Evolutionary conservation across 2,797 vertebrate genomes (phyloP).

Genomic region (Rhynchonycteris naso): DNA sequence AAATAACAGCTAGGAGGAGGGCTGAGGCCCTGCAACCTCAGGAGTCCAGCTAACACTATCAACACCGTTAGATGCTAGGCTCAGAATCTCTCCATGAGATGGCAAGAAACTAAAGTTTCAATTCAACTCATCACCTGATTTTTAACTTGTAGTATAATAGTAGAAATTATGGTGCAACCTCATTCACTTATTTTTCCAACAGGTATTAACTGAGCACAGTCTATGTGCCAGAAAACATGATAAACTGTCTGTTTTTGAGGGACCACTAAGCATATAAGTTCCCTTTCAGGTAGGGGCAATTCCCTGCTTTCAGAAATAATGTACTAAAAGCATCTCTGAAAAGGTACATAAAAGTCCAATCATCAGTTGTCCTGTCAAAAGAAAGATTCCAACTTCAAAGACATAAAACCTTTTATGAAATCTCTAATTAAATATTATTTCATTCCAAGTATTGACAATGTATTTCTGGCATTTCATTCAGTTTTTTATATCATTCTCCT

Average conservation of each 20-base stretch:
- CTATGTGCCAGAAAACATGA: neutral
- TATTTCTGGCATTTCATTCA: neutral
- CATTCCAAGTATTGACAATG: neutral
- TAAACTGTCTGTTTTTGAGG: neutral
- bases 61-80: neutral
- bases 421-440: neutral
- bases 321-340: neutral
- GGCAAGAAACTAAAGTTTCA: neutral
- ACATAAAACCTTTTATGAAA: neutral
- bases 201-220: constrained; percentile 9
- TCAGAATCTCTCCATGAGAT: neutral
- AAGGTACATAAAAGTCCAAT: neutral
- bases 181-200: neutral
- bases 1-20: neutral
- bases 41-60: neutral
- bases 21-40: neutral
- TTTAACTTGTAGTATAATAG: neutral
- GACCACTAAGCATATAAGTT: neutral
- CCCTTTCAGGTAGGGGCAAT: neutral
- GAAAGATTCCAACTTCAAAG: neutral
- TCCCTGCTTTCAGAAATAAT: neutral
- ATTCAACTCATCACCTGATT: neutral
- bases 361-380: neutral
- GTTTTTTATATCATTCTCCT: neutral
- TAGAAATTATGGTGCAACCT: neutral